These are phyloP conservation scores for Lacerta viridis DNA, from an alignment of 2,797 vertebrate genomes.

Conservation along the genomic window DNA sequence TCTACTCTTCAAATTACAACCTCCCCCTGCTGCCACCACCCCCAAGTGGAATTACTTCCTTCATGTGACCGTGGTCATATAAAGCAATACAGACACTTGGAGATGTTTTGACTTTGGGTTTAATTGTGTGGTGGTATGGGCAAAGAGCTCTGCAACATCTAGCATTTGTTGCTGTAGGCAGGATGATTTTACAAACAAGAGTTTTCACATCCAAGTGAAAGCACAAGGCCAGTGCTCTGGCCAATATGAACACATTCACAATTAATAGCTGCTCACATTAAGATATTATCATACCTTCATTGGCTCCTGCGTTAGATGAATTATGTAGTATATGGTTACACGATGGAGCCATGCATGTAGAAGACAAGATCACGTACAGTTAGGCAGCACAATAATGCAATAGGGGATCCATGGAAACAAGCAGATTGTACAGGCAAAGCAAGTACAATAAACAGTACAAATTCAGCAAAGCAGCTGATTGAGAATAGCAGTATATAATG, in stretches of 20 bases:
- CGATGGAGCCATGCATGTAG: constrained; percentile 84
- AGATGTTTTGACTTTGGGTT: neutral
- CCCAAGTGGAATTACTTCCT: no score
- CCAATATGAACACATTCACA: constrained; percentile 32
- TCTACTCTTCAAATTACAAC: no score
- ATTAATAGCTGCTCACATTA: constrained; percentile 37
- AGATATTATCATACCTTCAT: constrained; percentile 82
- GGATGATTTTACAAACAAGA: constrained; percentile 1
- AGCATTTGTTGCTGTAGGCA: neutral
- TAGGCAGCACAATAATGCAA: constrained; percentile 61
- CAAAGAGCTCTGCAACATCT: neutral
- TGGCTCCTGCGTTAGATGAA: constrained; percentile 80
- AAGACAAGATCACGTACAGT: constrained; percentile 74
- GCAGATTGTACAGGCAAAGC: constrained; percentile 37
- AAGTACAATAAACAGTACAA: constrained; percentile 35
- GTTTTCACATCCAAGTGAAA: neutral
- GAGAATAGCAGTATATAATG: neutral
- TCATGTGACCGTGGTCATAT: neutral
- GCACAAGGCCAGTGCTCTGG: constrained; percentile 8
- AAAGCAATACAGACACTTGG: neutral
- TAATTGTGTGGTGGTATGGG: neutral
- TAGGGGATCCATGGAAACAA: constrained; percentile 58
- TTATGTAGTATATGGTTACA: constrained; percentile 70
- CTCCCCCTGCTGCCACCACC: no score
- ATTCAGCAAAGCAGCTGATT: neutral